Percentiles rank a stretch among this genome's conserved stretches.
phyloP scores from a whole-genome alignment of 2,797 vertebrate species.

The Sphaeramia orbicularis region DNA sequence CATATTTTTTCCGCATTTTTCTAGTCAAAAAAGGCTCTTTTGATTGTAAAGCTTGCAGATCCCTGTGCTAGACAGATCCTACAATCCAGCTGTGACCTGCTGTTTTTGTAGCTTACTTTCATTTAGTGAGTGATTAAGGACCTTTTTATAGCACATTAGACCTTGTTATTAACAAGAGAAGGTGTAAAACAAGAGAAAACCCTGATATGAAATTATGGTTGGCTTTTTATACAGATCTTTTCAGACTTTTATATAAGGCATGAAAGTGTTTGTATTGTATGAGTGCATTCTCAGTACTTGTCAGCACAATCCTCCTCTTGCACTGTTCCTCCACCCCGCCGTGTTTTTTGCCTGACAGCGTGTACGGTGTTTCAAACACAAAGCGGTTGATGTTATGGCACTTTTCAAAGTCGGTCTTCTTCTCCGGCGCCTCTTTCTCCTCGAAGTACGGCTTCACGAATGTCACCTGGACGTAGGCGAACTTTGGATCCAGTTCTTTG shows the following conservation, averaged over 20 bases:
- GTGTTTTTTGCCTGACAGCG: conserved; percentile 95
- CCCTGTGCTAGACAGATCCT: no score
- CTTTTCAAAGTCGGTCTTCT: conserved; percentile 94
- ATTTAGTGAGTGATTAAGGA: no score
- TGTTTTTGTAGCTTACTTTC: no score
- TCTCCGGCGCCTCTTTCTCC: conserved; percentile 93
- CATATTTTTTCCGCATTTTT: no score
- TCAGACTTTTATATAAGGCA: not conserved
- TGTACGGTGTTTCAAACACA: conserved; percentile 97
- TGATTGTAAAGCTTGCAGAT: no score
- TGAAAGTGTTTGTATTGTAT: not conserved
- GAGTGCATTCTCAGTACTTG: conserved; percentile 83
- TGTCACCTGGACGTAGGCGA: conserved; percentile 96
- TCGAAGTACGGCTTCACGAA: conserved; percentile 96
- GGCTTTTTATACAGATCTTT: not conserved
- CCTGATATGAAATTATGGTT: no score
- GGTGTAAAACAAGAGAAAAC: no score
- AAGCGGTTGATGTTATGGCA: conserved; percentile 95
- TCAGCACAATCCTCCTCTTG: conserved; percentile 92
- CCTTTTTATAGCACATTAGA: no score
- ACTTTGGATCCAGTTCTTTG: conserved; percentile 94
- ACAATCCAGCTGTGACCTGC: no score
- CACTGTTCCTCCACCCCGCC: conserved; percentile 97
- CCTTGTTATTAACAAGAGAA: no score
- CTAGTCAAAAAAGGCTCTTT: no score